Evolutionary conservation across 1,140 invertebrate species (phyloP).

Genomic region (Drosophila willistoni): DNA sequence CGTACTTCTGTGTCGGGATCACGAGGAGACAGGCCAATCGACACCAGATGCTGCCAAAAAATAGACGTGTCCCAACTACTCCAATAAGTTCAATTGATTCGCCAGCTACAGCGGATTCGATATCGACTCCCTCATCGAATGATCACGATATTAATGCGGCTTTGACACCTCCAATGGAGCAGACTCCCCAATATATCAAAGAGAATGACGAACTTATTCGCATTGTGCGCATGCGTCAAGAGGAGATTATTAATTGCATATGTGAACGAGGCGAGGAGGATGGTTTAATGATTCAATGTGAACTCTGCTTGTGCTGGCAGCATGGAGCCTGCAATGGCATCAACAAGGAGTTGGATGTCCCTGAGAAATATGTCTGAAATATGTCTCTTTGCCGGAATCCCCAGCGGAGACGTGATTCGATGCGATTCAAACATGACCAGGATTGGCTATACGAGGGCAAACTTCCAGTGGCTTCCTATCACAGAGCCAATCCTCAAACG

Average conservation of each 20-base stretch:
- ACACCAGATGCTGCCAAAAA: constrained; percentile 49
- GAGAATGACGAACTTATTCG: constrained; percentile 87
- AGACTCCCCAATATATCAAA: constrained; percentile 82
- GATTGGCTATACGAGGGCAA: constrained; percentile 94
- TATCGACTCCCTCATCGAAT: constrained; percentile 60
- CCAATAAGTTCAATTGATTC: constrained; percentile 53
- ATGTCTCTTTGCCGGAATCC: constrained; percentile 94
- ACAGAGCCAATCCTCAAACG: constrained; percentile 80
- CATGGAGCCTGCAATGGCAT: constrained; percentile 95
- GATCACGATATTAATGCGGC: constrained; percentile 68
- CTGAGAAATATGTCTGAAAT: constrained; percentile 94
- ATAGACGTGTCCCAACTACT: constrained; percentile 54
- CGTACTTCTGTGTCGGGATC: constrained; percentile 37
- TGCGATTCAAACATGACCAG: constrained; percentile 92
- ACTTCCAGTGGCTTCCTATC: constrained; percentile 85
- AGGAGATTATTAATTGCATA: constrained; percentile 94
- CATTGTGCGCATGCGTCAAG: constrained; percentile 87
- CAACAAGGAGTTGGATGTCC: constrained; percentile 90
- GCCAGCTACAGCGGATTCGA: constrained; percentile 51
- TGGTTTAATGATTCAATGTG: constrained; percentile 97
- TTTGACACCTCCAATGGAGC: constrained; percentile 40
- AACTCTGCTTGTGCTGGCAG: constrained; percentile 97
- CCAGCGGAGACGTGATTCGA: constrained; percentile 87
- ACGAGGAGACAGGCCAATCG: constrained; percentile 57
- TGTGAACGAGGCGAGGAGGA: constrained; percentile 93